Percentiles rank a stretch among this genome's conserved stretches.
phyloP scores from a whole-genome alignment of 2,113 vertebrate species.

The Tetrao urogallus region DNA sequence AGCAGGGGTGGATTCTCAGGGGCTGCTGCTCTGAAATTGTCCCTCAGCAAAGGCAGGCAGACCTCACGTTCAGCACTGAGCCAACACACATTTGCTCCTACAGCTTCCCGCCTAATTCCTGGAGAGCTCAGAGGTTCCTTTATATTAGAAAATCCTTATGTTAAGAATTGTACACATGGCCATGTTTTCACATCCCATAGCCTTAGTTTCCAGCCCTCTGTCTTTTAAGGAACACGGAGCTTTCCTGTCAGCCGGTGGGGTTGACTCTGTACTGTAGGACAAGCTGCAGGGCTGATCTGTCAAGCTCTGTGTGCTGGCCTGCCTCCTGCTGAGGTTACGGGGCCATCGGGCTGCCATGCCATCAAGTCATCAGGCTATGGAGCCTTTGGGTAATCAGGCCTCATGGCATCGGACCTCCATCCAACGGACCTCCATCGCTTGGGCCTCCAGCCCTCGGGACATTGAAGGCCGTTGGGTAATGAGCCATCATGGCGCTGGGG shows the following conservation, averaged over 20 bases:
- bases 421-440: no score
- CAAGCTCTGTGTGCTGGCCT: background rate
- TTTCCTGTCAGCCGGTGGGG: rapidly evolving
- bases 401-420: no score
- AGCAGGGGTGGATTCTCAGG: background rate
- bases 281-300: rapidly evolving
- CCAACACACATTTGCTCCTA: background rate
- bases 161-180: background rate
- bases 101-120: background rate
- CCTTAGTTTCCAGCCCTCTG: background rate
- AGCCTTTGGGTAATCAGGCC: no score
- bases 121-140: background rate
- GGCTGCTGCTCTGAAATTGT: background rate
- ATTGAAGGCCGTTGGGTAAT: no score
- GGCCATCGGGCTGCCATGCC: background rate
- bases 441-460: no score
- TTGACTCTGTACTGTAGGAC: background rate
- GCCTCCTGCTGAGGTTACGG: no score
- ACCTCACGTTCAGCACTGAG: background rate
- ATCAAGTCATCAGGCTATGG: no score
- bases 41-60: background rate
- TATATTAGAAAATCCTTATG: background rate
- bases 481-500: no score
- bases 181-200: background rate
- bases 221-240: rapidly evolving